Evolutionary conservation across 2,113 vertebrate species (phyloP), one percentile per base, ranked within the genome.

Genomic region (Pongo pygmaeus): DNA sequence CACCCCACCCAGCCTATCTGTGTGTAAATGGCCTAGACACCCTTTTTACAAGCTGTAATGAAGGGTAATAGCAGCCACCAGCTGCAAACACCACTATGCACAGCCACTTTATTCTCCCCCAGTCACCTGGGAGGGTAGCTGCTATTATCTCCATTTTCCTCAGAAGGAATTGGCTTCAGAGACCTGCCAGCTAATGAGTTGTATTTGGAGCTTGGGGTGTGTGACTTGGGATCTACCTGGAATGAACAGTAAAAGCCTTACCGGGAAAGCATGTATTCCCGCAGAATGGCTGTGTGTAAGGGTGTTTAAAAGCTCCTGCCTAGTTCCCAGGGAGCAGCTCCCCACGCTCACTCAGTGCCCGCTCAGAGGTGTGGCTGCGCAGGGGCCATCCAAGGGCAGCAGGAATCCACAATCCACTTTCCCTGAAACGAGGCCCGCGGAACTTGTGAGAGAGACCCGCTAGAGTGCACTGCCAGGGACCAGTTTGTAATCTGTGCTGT

Each of bases 361-460:
- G 4, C 32, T 4, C 4, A 17, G 27, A 25, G n/a, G 5, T 1
- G 20, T 32, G 16, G n/a, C 8, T 4, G 3, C 27, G 43, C 25
- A 59, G 55, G 40, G 6, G 6, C 61, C 18, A 59, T 48, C 55
- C 23, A 90, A 8, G 55, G 74, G 1, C 30, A n/a, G 10, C n/a
- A 38, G 38, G 59, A 30, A 6, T 35, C 35, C 18, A 2, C 4
- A 16, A 3, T 10, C 6, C 0, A 0, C 38, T 32, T 17, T 38
- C 17, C 67, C 50, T 27, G 14, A 67, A 52, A 7, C 1, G 4
- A 13, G 32, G 16, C 43, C 40, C 25, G 12, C 8, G 13, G 17
- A 12, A 30, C 30, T 11, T 10, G 8, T 3, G n/a, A 35, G 79
- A 35, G 35, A 32, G 27, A 30, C 84, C 78, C 12, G 13, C 59